Evolutionary conservation across 2,888 invertebrate genomes (phyloP).

Genomic region (Anarsia innoxiella): DNA sequence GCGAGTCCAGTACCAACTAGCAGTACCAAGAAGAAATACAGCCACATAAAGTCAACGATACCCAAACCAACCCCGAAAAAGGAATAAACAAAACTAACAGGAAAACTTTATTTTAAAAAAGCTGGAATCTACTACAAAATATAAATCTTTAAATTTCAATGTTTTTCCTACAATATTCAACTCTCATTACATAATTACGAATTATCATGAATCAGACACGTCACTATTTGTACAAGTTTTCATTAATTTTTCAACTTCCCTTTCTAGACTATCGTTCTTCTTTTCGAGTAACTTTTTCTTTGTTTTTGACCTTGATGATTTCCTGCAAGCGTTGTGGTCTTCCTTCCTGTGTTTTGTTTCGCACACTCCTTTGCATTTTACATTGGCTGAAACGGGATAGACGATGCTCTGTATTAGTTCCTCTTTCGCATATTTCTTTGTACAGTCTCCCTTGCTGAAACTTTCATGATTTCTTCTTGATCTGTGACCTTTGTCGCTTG

Average conservation of each 20-base stretch:
- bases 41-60: constrained; percentile 63
- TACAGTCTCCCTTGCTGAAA: constrained; percentile 31
- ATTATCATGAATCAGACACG: constrained; percentile 30
- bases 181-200: constrained; percentile 1
- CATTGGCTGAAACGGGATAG: constrained; percentile 31
- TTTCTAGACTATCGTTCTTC: constrained; percentile 41
- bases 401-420: constrained; percentile 42
- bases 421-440: constrained; percentile 32
- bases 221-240: constrained; percentile 32
- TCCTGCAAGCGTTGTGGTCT: constrained; percentile 22
- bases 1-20: constrained; percentile 46
- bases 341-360: constrained; percentile 25
- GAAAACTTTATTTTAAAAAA: background rate
- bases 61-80: constrained; percentile 35
- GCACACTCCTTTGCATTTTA: constrained; percentile 25
- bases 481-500: constrained; percentile 28
- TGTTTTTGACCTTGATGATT: constrained; percentile 32
- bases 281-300: constrained; percentile 35
- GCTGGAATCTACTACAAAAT: constrained; percentile 6
- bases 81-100: constrained; percentile 8
- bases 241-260: constrained; percentile 53
- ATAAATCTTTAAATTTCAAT: constrained; percentile 6
- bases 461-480: constrained; percentile 24
- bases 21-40: constrained; percentile 49
- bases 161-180: constrained; percentile 7